Conservation (phyloP, 92 coral and sea anemone genomes). For the Porites divaricata region DNA sequence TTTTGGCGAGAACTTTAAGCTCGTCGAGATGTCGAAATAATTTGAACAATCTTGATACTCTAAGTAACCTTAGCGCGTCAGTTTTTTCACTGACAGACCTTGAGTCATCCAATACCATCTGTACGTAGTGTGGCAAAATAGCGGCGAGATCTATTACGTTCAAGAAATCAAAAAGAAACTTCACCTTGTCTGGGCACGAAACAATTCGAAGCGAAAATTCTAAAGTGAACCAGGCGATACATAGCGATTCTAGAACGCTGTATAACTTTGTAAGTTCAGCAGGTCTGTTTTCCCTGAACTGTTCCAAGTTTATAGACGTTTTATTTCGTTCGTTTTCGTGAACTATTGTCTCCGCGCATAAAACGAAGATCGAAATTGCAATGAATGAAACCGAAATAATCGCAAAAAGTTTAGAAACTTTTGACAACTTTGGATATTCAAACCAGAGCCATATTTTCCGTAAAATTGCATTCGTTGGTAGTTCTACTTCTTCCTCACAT, state of each 20-base stretch:
- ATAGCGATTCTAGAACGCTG: slow-evolving; percentile 62
- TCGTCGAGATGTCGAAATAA: slow-evolving; percentile 88
- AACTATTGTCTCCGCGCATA: slow-evolving; percentile 81
- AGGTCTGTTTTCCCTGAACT: not conserved
- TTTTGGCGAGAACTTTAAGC: slow-evolving; percentile 79
- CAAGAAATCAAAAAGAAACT: slow-evolving; percentile 63
- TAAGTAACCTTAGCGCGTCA: slow-evolving; percentile 64
- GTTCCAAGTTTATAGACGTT: not conserved
- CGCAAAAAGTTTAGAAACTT: slow-evolving; percentile 65
- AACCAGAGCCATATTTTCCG: slow-evolving; percentile 78
- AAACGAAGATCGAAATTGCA: slow-evolving; percentile 69
- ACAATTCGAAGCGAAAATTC: slow-evolving; percentile 73
- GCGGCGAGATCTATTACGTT: slow-evolving; percentile 86
- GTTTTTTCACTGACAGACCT: not conserved
- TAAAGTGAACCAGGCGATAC: slow-evolving; percentile 85
- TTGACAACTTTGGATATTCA: slow-evolving; percentile 84
- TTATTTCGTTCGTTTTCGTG: not conserved
- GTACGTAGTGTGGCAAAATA: slow-evolving; percentile 75
- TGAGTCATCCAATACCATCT: slow-evolving; percentile 28
- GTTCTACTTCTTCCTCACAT: slow-evolving; percentile 35
- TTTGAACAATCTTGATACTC: slow-evolving; percentile 82
- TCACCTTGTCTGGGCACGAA: slow-evolving; percentile 73
- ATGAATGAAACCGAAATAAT: slow-evolving; percentile 81
- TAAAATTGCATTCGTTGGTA: slow-evolving; percentile 59
- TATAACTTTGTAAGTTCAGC: not conserved